phyloP scores from a whole-genome alignment of 2,113 vertebrate species.

The Tetrao urogallus region DNA sequence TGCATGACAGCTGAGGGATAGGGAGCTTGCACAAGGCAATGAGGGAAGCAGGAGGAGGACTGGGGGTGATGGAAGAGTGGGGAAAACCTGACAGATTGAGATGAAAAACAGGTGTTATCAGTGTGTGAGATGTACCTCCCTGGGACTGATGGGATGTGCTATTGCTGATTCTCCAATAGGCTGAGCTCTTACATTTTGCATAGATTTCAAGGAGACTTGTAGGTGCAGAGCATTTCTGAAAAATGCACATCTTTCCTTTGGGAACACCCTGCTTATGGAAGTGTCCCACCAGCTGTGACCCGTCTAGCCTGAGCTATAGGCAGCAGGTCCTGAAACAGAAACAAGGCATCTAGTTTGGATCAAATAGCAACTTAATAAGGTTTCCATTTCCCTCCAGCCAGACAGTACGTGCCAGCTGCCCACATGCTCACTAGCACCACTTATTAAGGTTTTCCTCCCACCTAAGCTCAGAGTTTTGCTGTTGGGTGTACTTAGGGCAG shows the following conservation, averaged over 20 bases:
- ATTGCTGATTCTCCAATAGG: background rate
- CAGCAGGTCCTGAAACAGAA: background rate
- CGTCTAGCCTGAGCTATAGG: background rate
- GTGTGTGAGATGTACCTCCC: background rate
- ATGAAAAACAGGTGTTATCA: background rate
- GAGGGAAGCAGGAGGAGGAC: background rate
- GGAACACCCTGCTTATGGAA: background rate
- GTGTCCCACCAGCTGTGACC: background rate
- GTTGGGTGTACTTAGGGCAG: background rate
- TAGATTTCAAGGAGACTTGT: background rate
- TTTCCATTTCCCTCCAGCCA: background rate
- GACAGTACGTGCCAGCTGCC: accelerated
- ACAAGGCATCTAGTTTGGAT: background rate
- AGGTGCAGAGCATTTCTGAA: background rate
- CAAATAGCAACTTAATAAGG: background rate
- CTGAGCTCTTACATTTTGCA: background rate
- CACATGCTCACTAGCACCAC: accelerated
- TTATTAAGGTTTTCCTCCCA: background rate
- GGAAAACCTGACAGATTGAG: background rate
- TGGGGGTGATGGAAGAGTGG: background rate
- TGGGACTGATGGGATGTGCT: background rate
- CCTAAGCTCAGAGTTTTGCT: background rate
- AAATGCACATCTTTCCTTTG: background rate
- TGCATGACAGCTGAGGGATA: background rate
- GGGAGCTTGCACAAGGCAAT: background rate